Evolutionary conservation across 2,113 vertebrate genomes (phyloP).

Genomic region (Salvelinus sp.): DNA sequence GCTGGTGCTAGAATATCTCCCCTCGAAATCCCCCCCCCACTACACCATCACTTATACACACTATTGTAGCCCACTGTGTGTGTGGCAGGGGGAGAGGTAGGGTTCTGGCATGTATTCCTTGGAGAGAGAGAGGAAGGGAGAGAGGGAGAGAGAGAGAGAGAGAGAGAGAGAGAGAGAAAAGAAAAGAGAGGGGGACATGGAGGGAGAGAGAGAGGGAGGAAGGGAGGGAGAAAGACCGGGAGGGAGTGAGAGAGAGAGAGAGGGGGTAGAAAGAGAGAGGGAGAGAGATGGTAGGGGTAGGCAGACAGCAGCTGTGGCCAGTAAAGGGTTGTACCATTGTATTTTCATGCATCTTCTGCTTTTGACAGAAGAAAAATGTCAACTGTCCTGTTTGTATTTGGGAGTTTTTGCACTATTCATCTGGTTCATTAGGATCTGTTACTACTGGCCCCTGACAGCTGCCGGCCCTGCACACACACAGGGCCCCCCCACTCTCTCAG

Average conservation of each 20-base stretch:
- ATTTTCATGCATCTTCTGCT: slow-evolving; percentile 99
- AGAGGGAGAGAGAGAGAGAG: too few species aligned
- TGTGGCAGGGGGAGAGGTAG: background rate
- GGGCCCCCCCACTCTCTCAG: slow-evolving; percentile 1
- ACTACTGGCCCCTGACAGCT: slow-evolving; percentile 98
- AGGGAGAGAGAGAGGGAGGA: background rate
- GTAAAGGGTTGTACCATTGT: slow-evolving; percentile 96
- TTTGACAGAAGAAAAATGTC: slow-evolving; percentile 99
- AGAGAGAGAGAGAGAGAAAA: too few species aligned
- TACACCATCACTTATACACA: slow-evolving; percentile 7
- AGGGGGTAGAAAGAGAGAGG: background rate
- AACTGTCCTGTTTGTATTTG: slow-evolving; percentile 99
- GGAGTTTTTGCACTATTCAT: slow-evolving; percentile 99
- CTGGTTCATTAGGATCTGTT: slow-evolving; percentile 99
- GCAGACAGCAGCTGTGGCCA: slow-evolving; percentile 53
- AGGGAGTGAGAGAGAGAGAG: background rate
- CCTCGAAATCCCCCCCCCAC: slow-evolving; percentile 17
- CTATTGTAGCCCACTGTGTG: background rate
- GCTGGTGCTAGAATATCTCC: slow-evolving; percentile 42
- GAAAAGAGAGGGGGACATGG: too few species aligned
- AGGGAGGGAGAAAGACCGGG: background rate
- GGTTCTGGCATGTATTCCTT: background rate
- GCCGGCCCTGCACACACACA: slow-evolving; percentile 81
- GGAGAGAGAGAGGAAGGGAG: background rate
- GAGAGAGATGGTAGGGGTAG: background rate